These are phyloP conservation scores for Brenthis hecate DNA, from an alignment of 2,888 invertebrate genomes.

Conservation along the genomic window DNA sequence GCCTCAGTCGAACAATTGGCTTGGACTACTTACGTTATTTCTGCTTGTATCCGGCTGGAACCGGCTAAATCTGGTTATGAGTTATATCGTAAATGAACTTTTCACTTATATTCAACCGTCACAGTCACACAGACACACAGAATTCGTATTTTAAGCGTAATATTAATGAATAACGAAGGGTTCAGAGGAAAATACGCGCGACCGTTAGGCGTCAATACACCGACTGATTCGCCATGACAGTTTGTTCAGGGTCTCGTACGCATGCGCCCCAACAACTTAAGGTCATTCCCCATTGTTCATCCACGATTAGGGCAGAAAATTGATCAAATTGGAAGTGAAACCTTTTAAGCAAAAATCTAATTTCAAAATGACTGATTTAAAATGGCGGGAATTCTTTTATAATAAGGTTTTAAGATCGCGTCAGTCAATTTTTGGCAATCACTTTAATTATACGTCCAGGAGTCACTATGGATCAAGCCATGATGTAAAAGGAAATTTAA, in stretches of 20 bases:
- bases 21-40: slow-evolving; percentile 59
- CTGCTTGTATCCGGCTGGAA: slow-evolving; percentile 57
- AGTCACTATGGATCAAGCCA: not conserved
- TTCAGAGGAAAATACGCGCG: slow-evolving; percentile 52
- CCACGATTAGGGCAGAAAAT: slow-evolving; percentile 53
- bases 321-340: slow-evolving; percentile 56
- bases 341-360: slow-evolving; percentile 51
- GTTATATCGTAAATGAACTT: slow-evolving; percentile 31
- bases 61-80: slow-evolving; percentile 47
- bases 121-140: slow-evolving; percentile 43
- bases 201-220: slow-evolving; percentile 69
- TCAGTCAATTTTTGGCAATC: slow-evolving; percentile 5
- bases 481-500: not conserved
- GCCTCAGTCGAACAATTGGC: slow-evolving; percentile 42
- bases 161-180: slow-evolving; percentile 18
- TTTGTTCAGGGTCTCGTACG: slow-evolving; percentile 62
- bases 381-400: slow-evolving; percentile 35
- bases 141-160: slow-evolving; percentile 27
- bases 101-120: slow-evolving; percentile 40
- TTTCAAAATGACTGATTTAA: slow-evolving; percentile 44
- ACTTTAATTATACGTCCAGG: slow-evolving; percentile 1
- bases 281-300: slow-evolving; percentile 74
- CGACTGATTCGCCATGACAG: slow-evolving; percentile 77
- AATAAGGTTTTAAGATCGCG: slow-evolving; percentile 15
- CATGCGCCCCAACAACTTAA: slow-evolving; percentile 66